Conservation (phyloP, 2,888 invertebrate species). For the Melanchra persicariae region DNA sequence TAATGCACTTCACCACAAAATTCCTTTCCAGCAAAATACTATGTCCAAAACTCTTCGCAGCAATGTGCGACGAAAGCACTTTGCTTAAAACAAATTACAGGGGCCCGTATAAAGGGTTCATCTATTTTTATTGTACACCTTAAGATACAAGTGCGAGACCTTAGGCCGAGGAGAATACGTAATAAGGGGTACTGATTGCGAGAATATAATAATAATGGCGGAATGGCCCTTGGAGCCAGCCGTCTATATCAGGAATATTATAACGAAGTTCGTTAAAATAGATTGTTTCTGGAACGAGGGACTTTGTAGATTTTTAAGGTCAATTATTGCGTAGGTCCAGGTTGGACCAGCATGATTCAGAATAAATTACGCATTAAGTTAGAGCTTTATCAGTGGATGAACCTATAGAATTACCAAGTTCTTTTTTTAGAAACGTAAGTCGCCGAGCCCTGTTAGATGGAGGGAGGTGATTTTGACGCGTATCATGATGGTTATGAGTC, state of each 20-base stretch:
- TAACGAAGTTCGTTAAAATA: slow-evolving; percentile 54
- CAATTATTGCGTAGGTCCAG: neutral
- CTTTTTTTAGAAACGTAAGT: too few species aligned
- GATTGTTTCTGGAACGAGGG: slow-evolving; percentile 29
- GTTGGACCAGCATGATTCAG: neutral
- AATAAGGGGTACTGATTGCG: slow-evolving; percentile 65
- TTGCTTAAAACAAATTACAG: slow-evolving; percentile 80
- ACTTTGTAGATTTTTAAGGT: neutral
- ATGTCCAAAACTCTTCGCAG: slow-evolving; percentile 52
- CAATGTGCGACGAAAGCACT: slow-evolving; percentile 73
- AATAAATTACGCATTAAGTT: neutral
- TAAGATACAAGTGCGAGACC: slow-evolving; percentile 64
- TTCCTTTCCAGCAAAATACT: slow-evolving; percentile 48
- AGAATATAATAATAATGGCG: slow-evolving; percentile 61
- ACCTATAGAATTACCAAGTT: neutral
- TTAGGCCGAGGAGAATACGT: slow-evolving; percentile 66
- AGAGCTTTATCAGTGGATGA: neutral
- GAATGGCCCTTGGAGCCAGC: slow-evolving; percentile 37
- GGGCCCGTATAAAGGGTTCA: slow-evolving; percentile 73
- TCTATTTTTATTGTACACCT: slow-evolving; percentile 76
- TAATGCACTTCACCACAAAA: neutral
- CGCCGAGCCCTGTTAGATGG: too few species aligned
- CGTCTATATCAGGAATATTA: slow-evolving; percentile 30
- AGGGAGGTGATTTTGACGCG: too few species aligned
- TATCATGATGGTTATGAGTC: too few species aligned